Percentiles rank a stretch among this genome's conserved stretches.
Evolutionary conservation across 1,140 invertebrate genomes (phyloP).

Genomic region (Apocrypta bakeri): DNA sequence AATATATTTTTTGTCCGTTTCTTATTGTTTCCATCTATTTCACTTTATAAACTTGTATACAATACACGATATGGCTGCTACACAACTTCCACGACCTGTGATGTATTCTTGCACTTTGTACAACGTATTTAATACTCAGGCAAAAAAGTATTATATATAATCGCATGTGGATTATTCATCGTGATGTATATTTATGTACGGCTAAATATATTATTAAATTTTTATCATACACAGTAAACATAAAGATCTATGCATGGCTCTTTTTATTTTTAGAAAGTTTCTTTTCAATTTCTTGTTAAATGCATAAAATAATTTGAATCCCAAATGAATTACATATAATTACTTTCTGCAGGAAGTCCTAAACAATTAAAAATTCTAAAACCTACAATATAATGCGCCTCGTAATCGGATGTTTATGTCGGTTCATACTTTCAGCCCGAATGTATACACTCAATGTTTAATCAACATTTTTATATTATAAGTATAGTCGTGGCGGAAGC

Average conservation of each 20-base stretch:
- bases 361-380: slow-evolving; percentile 37
- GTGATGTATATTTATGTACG: slow-evolving; percentile 40
- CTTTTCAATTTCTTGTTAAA: not conserved
- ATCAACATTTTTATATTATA: slow-evolving; percentile 54
- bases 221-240: not conserved
- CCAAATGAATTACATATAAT: slow-evolving; percentile 43
- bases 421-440: slow-evolving; percentile 19
- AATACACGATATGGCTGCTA: slow-evolving; percentile 60
- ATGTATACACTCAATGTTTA: slow-evolving; percentile 48
- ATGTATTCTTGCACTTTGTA: slow-evolving; percentile 55
- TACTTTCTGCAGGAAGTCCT: slow-evolving; percentile 43
- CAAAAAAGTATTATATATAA: slow-evolving; percentile 46
- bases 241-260: not conserved
- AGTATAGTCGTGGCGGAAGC: slow-evolving; percentile 41
- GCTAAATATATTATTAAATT: slow-evolving; percentile 39
- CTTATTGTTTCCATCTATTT: slow-evolving; percentile 31
- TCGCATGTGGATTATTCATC: slow-evolving; percentile 30
- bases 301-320: slow-evolving; percentile 29
- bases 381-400: slow-evolving; percentile 39
- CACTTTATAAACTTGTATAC: slow-evolving; percentile 41
- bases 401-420: slow-evolving; percentile 32
- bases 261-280: not conserved
- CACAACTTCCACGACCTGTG: slow-evolving; percentile 58
- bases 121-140: slow-evolving; percentile 35
- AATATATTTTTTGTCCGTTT: slow-evolving; percentile 10